A percentile compares a stretch with the other conserved stretches of the same genome.
phyloP scores from a whole-genome alignment of 2,113 vertebrate genomes.

The Orcinus orca region DNA sequence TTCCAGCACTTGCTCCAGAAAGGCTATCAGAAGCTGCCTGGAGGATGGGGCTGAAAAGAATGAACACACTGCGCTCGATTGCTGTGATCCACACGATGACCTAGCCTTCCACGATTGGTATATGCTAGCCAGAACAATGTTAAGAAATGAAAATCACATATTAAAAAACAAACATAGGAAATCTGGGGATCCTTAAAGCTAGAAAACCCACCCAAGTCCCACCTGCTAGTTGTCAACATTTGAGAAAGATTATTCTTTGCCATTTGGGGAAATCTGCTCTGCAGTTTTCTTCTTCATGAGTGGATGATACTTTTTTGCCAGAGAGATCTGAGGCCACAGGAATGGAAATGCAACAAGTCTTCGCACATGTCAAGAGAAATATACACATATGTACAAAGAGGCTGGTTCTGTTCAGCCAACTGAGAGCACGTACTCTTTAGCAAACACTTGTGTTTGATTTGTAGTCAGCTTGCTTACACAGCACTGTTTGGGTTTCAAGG shows the following conservation, averaged over 20 bases:
- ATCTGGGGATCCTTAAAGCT: neutral
- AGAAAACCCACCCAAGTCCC: neutral
- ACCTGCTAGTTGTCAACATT: neutral
- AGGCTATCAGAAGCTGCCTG: neutral
- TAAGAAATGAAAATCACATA: neutral
- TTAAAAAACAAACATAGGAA: neutral
- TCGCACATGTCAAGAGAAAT: conserved; percentile 51
- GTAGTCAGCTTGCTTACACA: conserved; percentile 55
- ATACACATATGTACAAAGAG: conserved; percentile 52
- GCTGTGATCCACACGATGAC: neutral
- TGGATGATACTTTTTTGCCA: neutral
- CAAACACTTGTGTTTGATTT: conserved; percentile 69
- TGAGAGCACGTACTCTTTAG: conserved; percentile 44
- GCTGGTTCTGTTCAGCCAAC: conserved; percentile 30
- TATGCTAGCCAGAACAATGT: neutral
- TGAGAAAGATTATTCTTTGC: neutral
- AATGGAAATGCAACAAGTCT: conserved; percentile 11
- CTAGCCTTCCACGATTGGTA: neutral
- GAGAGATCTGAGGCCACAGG: conserved; percentile 1
- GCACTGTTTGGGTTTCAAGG: conserved; percentile 61
- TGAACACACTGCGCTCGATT: neutral
- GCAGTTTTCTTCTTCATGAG: neutral
- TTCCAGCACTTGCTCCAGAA: neutral
- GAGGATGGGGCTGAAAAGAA: neutral
- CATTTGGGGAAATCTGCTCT: neutral